Conservation (phyloP, 2,888 invertebrate genomes). For the Mimachlamys varia region DNA sequence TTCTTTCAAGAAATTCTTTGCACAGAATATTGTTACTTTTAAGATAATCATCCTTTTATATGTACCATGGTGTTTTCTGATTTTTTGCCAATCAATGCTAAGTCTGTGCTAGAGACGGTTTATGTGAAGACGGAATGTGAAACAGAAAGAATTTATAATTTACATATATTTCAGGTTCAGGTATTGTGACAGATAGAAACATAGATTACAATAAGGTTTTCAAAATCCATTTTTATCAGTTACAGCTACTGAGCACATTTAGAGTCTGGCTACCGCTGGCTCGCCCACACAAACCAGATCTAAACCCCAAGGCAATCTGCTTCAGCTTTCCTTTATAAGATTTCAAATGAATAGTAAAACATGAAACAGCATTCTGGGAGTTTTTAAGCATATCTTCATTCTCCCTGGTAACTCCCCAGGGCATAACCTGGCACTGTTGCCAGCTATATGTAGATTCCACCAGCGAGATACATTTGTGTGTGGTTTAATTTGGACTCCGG, state of each 20-base stretch:
- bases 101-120: neutral
- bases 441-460: neutral
- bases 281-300: conserved; percentile 5
- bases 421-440: neutral
- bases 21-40: no score
- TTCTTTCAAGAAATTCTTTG: no score
- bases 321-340: neutral
- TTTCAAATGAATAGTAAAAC: conserved; percentile 1
- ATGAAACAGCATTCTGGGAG: neutral
- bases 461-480: neutral
- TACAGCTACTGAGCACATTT: neutral
- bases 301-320: conserved; percentile 17
- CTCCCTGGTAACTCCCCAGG: neutral
- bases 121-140: neutral
- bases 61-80: no score
- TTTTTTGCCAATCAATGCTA: neutral
- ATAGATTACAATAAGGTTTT: neutral
- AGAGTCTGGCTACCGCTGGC: neutral
- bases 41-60: no score
- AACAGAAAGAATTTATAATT: neutral
- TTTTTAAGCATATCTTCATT: neutral
- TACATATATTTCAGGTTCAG: neutral
- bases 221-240: neutral
- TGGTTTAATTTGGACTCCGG: neutral
- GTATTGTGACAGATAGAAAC: neutral